phyloP scores from a whole-genome alignment of 2,888 invertebrate species.

The Scaptomyza tumidula region DNA sequence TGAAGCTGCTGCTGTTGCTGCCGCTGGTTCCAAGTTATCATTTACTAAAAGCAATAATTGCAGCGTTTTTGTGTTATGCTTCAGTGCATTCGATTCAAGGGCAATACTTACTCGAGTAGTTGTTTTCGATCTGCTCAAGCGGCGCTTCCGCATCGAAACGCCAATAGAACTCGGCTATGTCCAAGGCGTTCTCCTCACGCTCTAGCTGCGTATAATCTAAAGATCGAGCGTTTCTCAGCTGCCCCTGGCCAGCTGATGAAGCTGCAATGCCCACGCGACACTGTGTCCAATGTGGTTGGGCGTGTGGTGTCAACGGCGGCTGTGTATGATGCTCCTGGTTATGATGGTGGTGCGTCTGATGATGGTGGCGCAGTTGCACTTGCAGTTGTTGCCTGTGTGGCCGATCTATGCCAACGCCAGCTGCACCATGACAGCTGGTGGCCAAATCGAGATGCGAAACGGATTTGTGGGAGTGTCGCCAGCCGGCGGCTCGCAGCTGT shows the following conservation, averaged over 20 bases:
- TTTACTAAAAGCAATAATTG: conserved; percentile 44
- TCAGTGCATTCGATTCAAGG: conserved; percentile 41
- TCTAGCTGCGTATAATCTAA: conserved; percentile 82
- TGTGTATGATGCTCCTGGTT: conserved; percentile 32
- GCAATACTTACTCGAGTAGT: conserved; percentile 58
- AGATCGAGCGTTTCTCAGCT: conserved; percentile 82
- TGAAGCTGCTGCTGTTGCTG: conserved; percentile 9
- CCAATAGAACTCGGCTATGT: conserved; percentile 84
- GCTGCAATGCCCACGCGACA: conserved; percentile 58
- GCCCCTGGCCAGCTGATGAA: conserved; percentile 44
- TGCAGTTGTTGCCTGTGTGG: conserved; percentile 34
- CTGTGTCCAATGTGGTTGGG: conserved; percentile 79
- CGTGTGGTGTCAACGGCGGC: conserved; percentile 56
- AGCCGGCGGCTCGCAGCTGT: conserved; percentile 83
- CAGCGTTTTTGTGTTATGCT: conserved; percentile 21
- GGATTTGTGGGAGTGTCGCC: conserved; percentile 84
- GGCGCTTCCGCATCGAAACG: conserved; percentile 82
- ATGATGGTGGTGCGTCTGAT: conserved; percentile 32
- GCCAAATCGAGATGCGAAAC: conserved; percentile 86
- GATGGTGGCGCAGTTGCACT: conserved; percentile 36
- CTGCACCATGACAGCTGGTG: conserved; percentile 83
- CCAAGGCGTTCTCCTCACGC: conserved; percentile 80
- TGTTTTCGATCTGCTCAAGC: conserved; percentile 58
- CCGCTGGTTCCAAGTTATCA: conserved; percentile 46
- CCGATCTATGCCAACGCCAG: conserved; percentile 79